A percentile compares a stretch with the other conserved stretches of the same genome.
phyloP scores from a whole-genome alignment of 2,113 vertebrate species.

The Larimichthys crocea region DNA sequence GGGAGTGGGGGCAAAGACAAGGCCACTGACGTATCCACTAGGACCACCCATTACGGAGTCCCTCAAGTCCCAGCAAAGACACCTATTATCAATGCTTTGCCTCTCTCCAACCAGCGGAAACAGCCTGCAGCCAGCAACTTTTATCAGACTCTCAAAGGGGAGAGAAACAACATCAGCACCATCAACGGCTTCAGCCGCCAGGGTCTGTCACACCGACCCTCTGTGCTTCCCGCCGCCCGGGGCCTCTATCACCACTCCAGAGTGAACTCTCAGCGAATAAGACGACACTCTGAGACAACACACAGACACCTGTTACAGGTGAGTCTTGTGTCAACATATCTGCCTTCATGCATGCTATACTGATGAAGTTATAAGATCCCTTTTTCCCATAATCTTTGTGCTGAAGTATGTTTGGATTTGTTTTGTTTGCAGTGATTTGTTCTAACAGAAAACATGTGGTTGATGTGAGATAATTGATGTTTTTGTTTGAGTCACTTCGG shows the following conservation, averaged over 20 bases:
- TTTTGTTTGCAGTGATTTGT: conserved; percentile 31
- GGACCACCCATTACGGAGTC: conserved; percentile 78
- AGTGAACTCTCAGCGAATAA: conserved; percentile 67
- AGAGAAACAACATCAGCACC: conserved; percentile 49
- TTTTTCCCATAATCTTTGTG: background rate
- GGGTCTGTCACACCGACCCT: conserved; percentile 79
- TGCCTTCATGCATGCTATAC: background rate
- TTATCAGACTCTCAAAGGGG: conserved; percentile 71
- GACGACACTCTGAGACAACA: conserved; percentile 72
- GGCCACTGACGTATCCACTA: conserved; percentile 72
- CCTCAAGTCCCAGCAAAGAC: conserved; percentile 84
- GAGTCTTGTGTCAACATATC: conserved; percentile 49
- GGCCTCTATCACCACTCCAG: conserved; percentile 86
- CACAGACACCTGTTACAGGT: conserved; percentile 84
- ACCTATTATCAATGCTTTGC: conserved; percentile 84
- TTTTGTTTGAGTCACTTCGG: conserved; percentile 47
- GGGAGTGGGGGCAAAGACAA: conserved; percentile 71
- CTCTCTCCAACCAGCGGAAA: conserved; percentile 71
- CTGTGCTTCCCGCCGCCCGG: conserved; percentile 57
- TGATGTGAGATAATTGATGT: conserved; percentile 32
- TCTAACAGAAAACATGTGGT: conserved; percentile 46
- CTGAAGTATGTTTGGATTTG: conserved; percentile 2
- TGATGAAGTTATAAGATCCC: background rate
- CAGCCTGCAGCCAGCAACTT: conserved; percentile 76
- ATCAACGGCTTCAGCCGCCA: conserved; percentile 60